Percentiles rank a stretch among this genome's conserved stretches.
These are phyloP conservation scores for Drosophila auraria DNA, from an alignment of 1,140 invertebrate genomes.

Conservation along the genomic window DNA sequence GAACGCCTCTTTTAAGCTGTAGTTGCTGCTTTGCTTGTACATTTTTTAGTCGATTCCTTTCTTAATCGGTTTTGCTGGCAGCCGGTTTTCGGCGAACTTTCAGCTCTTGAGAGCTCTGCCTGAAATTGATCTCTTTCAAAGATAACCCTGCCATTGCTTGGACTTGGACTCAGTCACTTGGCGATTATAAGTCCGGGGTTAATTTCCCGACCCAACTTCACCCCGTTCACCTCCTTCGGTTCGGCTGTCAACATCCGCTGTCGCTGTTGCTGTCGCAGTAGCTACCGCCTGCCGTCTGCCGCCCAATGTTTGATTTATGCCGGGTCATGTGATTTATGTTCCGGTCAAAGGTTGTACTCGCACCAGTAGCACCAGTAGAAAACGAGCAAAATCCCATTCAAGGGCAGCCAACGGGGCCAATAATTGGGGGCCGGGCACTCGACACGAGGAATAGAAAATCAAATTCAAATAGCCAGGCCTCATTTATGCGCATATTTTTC, in stretches of 20 bases:
- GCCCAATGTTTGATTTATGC: conserved; percentile 61
- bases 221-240: neutral
- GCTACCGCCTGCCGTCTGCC: conserved; percentile 3
- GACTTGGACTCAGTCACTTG: neutral
- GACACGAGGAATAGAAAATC: conserved; percentile 47
- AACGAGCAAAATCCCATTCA: conserved; percentile 8
- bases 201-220: neutral
- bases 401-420: conserved; percentile 24
- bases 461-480: conserved; percentile 59
- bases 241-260: conserved; percentile 13
- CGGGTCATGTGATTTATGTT: conserved; percentile 62
- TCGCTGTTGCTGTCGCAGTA: conserved; percentile 8
- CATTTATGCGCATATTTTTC: conserved; percentile 79
- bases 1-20: too few relatives aligned
- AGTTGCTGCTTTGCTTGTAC: neutral
- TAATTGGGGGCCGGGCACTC: conserved; percentile 52
- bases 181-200: neutral
- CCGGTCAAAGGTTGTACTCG: conserved; percentile 31
- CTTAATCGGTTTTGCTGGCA: too few relatives aligned
- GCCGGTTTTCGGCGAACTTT: too few relatives aligned
- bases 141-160: too few relatives aligned
- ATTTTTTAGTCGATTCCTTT: neutral
- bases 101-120: too few relatives aligned
- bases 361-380: neutral
- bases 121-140: too few relatives aligned